Evolutionary conservation across 2,113 vertebrate genomes (phyloP).

Genomic region (Rafetus swinhoei): DNA sequence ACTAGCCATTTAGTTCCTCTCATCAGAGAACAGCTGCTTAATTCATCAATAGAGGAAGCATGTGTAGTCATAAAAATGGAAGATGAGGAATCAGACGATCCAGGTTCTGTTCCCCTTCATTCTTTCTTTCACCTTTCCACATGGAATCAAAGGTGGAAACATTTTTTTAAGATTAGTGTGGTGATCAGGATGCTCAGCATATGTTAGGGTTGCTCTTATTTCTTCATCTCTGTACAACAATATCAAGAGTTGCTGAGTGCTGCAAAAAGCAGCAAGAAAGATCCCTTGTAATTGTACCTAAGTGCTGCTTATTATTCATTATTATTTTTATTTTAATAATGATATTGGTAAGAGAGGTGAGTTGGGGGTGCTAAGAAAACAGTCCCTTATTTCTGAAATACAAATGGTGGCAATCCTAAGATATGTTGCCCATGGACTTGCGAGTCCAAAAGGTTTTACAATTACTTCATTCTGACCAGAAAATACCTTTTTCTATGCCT

Average conservation of each 20-base stretch:
- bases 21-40: conserved; percentile 2
- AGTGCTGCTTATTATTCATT: not conserved
- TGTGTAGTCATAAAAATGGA: not conserved
- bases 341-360: too few relatives aligned
- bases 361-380: too few relatives aligned
- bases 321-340: not conserved
- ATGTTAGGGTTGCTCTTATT: not conserved
- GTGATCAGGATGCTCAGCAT: not conserved
- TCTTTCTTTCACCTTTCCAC: not conserved
- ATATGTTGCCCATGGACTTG: not conserved
- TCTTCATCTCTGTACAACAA: too few relatives aligned
- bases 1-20: not conserved
- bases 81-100: not conserved
- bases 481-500: not conserved
- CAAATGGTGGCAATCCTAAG: too few relatives aligned
- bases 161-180: not conserved
- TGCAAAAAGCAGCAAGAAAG: too few relatives aligned
- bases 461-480: not conserved
- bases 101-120: not conserved
- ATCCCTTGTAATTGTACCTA: too few relatives aligned
- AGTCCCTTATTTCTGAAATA: too few relatives aligned
- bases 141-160: not conserved
- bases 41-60: not conserved
- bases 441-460: not conserved
- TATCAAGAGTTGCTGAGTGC: too few relatives aligned